Base-by-base conservation (phyloP, 2,888 invertebrate genomes). In the Ornithoptera alexandrae region DNA sequence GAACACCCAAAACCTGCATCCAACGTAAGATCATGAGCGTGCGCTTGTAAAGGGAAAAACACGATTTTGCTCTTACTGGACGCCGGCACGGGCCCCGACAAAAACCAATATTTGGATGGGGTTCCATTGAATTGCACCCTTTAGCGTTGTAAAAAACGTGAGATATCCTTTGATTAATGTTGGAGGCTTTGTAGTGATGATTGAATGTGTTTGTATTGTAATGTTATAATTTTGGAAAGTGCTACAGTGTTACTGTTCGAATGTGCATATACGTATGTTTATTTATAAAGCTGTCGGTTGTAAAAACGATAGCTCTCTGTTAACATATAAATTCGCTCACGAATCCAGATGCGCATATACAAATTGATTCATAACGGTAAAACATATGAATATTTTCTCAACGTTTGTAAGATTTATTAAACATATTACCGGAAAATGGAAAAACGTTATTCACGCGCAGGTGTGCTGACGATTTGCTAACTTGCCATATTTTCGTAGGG, bases 61-160 rank as follows among this genome's bases (percentile, higher is more conserved):
- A 92, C 78, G 92, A 82, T 77, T 91, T 91, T 89, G 91, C 92
- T 92, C 87, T 92, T 91, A 92, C 90, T 87, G 89, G 90, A 85
- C 90, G 83, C 72, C 78, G 77, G 83, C 71, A 67, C 71, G 74
- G 76, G 77, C 79, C 76, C 75, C 77, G 72, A 88, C 89, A 91
- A 92, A 92, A 91, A 92, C 92, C 91, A 92, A 92, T 92, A 92
- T 92, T 92, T 90, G 86, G 83, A 87, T 89, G 89, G 91, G 91
- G 88, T 84, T 81, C 88, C 78, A 88, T 90, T 90, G 82, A 90
- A 87, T 84, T 81, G 77, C 86, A 87, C 91, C 91, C 91, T 89
- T 90, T 88, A 81, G 77, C 74, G 75, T 76, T 76, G 81, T 84
- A 86, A 90, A 91, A 90, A 90, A 88, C 79, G 81, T 80, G 84